Conservation (phyloP, 2,113 vertebrate species). For the Paradoxurus hermaphroditus region DNA sequence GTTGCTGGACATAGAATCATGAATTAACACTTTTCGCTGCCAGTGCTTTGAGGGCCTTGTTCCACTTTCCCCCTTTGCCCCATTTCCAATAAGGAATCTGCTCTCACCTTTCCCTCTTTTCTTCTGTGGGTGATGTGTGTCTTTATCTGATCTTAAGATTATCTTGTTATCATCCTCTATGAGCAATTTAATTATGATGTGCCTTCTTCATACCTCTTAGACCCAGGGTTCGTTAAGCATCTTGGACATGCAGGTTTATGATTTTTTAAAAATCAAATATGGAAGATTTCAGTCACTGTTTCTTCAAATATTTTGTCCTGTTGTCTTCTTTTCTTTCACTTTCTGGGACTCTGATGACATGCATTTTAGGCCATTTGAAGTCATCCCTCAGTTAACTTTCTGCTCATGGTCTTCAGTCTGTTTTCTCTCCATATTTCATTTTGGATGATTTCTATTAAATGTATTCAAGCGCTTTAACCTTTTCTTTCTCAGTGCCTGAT, state of each 20-base stretch:
- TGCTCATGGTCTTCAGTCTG: neutral
- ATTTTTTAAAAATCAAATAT: neutral
- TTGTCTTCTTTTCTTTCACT: neutral
- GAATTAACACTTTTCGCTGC: neutral
- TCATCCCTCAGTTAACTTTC: neutral
- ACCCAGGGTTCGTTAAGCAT: neutral
- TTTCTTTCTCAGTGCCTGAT: neutral
- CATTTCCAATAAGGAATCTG: neutral
- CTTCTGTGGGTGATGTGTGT: neutral
- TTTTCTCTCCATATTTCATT: neutral
- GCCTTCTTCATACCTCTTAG: neutral
- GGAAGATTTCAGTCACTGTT: neutral
- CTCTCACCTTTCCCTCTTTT: neutral
- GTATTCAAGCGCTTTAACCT: neutral
- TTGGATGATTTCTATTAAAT: neutral
- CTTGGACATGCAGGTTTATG: neutral
- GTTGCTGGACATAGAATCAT: neutral
- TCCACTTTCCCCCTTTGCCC: neutral
- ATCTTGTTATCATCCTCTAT: neutral
- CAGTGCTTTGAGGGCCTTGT: neutral
- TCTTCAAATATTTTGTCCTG: neutral
- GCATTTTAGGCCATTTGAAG: neutral
- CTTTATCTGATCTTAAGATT: neutral
- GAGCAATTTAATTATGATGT: neutral
- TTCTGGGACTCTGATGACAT: neutral